Evolutionary conservation across 2,888 invertebrate species (phyloP).

Genomic region (Gandaritis pyraliata): DNA sequence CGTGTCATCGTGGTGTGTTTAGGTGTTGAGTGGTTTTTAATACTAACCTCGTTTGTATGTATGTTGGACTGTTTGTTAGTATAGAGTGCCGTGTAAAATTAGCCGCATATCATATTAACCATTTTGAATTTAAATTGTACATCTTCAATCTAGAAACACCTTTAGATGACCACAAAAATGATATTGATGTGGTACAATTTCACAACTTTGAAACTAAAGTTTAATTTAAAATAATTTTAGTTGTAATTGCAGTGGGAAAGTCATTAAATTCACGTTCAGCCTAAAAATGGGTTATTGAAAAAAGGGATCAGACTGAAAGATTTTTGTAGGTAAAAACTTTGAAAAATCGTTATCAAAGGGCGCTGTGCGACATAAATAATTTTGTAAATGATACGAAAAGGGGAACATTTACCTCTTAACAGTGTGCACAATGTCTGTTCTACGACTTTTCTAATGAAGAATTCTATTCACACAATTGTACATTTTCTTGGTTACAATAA

Average conservation of each 20-base stretch:
- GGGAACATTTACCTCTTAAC: not conserved
- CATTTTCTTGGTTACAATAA: no score
- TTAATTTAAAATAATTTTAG: no score
- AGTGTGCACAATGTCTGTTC: not conserved
- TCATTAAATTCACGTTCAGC: no score
- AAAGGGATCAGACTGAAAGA: not conserved
- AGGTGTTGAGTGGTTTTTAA: conserved; percentile 1
- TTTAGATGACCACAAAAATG: no score
- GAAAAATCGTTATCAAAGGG: not conserved
- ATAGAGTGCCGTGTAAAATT: no score
- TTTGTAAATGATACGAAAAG: not conserved
- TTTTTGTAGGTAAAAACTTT: not conserved
- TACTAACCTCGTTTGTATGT: not conserved
- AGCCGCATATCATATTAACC: no score
- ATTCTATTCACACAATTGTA: no score
- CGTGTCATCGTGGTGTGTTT: conserved; percentile 13
- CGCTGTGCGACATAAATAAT: not conserved
- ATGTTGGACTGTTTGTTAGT: not conserved
- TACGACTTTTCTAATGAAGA: not conserved
- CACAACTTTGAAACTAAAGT: no score
- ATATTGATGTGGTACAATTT: no score
- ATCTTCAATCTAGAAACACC: no score
- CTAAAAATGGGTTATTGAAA: not conserved
- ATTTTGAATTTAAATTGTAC: no score
- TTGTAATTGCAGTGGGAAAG: no score